phyloP scores from a whole-genome alignment of 2,888 invertebrate species.

The Tupiocoris notatus region DNA sequence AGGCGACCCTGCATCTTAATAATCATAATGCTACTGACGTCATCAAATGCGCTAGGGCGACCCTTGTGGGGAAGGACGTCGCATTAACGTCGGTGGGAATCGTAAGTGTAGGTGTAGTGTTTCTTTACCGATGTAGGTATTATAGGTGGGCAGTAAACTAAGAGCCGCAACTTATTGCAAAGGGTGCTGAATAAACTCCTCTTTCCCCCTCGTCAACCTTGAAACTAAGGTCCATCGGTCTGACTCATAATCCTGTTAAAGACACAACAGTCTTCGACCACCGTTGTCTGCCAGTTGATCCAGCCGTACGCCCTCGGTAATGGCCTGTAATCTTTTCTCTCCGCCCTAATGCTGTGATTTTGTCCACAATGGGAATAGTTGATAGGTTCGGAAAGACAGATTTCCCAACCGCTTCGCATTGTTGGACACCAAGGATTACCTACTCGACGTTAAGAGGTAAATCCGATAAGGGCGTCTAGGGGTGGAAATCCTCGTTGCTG shows the following conservation, averaged over 20 bases:
- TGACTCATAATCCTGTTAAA: conserved; percentile 33
- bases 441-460: too few relatives aligned
- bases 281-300: too few relatives aligned
- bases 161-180: not conserved
- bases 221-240: not conserved
- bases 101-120: not conserved
- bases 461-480: too few relatives aligned
- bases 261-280: not conserved
- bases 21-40: not conserved
- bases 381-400: conserved; percentile 23
- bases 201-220: not conserved
- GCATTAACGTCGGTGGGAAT: not conserved
- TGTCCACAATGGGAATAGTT: conserved; percentile 23
- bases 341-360: not conserved
- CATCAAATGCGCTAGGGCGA: not conserved
- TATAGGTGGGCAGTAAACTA: not conserved
- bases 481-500: too few relatives aligned
- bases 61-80: not conserved
- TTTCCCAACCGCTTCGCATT: not conserved
- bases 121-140: not conserved
- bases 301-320: not conserved
- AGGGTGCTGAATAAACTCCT: not conserved
- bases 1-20: too few relatives aligned
- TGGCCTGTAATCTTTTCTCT: conserved; percentile 22
- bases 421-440: not conserved